Conservation (phyloP, 2,113 vertebrate genomes). For the Leptocoma aspasia region DNA sequence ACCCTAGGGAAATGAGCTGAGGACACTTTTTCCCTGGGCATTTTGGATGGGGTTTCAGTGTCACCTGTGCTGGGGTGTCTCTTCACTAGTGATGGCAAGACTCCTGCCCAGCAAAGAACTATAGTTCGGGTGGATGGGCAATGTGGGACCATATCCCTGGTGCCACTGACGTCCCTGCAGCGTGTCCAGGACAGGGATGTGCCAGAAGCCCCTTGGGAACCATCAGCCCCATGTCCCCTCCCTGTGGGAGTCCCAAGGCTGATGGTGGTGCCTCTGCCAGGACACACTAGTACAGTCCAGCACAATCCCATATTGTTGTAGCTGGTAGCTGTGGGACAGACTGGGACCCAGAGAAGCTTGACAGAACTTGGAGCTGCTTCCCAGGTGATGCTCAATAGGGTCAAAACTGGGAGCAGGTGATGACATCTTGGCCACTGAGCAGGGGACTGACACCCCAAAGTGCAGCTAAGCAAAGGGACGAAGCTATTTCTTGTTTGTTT, state of each 20-base stretch:
- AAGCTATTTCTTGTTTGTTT: neutral
- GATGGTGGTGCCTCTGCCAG: neutral
- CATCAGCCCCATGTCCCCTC: neutral
- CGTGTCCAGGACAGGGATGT: neutral
- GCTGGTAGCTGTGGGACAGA: neutral
- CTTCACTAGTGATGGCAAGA: accelerated
- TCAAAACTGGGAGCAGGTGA: neutral
- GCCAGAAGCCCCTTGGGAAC: neutral
- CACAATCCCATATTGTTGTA: neutral
- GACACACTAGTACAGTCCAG: neutral
- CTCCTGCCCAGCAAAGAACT: neutral
- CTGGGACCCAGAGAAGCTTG: neutral
- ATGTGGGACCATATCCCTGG: neutral
- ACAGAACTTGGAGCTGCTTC: neutral
- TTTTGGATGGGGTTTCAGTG: accelerated
- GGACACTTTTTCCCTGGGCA: neutral
- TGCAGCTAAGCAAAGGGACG: neutral
- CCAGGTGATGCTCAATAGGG: accelerated
- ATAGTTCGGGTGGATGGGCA: accelerated
- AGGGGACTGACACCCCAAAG: neutral
- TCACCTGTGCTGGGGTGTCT: neutral
- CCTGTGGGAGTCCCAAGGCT: accelerated
- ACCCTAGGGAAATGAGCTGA: neutral
- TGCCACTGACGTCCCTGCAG: neutral
- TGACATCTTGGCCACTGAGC: neutral